phyloP scores from a whole-genome alignment of 2,797 vertebrate genomes.

The Rousettus madagascariensis region DNA sequence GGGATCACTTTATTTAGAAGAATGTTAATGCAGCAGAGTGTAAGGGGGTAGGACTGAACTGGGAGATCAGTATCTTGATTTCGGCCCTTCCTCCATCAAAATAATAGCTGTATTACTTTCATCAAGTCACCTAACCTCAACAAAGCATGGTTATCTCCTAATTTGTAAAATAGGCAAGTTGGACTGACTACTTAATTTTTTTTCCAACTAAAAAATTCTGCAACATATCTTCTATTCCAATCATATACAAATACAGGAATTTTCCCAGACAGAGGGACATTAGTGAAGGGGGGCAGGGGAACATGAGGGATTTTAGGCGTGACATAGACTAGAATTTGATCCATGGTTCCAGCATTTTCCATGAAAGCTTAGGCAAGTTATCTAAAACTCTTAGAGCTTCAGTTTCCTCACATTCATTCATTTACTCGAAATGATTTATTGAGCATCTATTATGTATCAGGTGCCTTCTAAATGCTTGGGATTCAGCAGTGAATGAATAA shows the following conservation, averaged over 20 bases:
- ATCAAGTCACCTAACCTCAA: not conserved
- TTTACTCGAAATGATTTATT: not conserved
- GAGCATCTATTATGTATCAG: not conserved
- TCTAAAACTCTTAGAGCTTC: not conserved
- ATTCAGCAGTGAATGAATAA: not conserved
- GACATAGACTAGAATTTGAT: not conserved
- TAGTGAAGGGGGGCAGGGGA: not conserved
- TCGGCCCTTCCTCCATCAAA: not conserved
- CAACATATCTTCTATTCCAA: not conserved
- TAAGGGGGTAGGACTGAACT: not conserved
- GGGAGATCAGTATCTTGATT: not conserved
- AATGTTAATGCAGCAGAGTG: not conserved
- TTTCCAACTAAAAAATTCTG: not conserved
- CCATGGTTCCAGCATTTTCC: not conserved
- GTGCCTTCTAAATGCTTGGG: not conserved
- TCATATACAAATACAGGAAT: not conserved
- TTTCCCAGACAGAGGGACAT: not conserved
- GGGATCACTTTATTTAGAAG: not conserved
- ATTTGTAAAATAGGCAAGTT: not conserved
- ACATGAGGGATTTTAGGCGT: not conserved
- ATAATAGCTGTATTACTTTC: not conserved
- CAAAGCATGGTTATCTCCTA: not conserved
- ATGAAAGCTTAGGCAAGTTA: not conserved
- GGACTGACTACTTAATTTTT: not conserved
- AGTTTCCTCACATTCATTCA: not conserved